Conservation (phyloP, 2,797 vertebrate species). For the Pseudochromis fuscus region DNA sequence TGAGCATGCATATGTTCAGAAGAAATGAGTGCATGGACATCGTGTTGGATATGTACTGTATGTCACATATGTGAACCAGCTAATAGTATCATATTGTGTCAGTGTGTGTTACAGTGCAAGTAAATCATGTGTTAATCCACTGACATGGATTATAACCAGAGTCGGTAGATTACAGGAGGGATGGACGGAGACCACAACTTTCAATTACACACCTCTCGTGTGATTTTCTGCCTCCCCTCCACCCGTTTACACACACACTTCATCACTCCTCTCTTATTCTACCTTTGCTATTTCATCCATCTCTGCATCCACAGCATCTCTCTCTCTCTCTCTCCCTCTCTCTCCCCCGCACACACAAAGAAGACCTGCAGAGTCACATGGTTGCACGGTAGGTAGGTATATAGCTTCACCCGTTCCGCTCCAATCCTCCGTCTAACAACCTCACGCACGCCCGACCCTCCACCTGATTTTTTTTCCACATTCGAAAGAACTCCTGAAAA, state of each 20-base stretch:
- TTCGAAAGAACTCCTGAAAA: constrained; percentile 47
- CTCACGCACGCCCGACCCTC: constrained; percentile 12
- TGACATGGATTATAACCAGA: constrained; percentile 53
- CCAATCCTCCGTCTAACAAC: constrained; percentile 1
- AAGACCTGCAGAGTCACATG: constrained; percentile 75
- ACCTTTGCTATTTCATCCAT: constrained; percentile 30
- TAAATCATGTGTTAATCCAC: constrained; percentile 62
- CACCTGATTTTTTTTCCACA: constrained; percentile 18
- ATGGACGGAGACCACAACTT: constrained; percentile 33
- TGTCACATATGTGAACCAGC: neutral
- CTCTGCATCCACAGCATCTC: constrained; percentile 34
- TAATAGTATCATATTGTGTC: neutral
- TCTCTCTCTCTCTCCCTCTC: constrained; percentile 9
- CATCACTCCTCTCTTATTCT: constrained; percentile 35
- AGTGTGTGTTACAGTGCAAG: constrained; percentile 14
- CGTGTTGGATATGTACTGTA: constrained; percentile 6
- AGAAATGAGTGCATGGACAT: neutral
- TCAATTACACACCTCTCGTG: constrained; percentile 45
- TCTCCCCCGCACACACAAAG: constrained; percentile 57
- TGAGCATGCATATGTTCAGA: too few species aligned
- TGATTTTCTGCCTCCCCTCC: constrained; percentile 10
- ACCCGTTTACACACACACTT: neutral
- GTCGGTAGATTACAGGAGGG: constrained; percentile 56
- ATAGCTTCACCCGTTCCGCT: constrained; percentile 41
- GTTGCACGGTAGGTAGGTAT: constrained; percentile 5